Evolutionary conservation across 35 echinoderm and acorn worm species (phyloP).

Genomic region (Amphiura filiformis): DNA sequence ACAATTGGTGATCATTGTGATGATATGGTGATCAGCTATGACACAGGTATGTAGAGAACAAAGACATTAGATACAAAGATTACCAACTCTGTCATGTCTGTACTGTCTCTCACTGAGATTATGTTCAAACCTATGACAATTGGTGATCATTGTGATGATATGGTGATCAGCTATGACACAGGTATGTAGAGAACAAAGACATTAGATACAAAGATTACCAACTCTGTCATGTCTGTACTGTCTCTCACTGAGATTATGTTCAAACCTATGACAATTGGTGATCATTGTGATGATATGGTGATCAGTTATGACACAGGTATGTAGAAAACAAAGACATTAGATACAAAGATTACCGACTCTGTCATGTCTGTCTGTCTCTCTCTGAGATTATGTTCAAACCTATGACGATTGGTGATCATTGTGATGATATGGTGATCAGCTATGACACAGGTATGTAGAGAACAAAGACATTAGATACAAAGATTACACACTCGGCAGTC

Average conservation of each 20-base stretch:
- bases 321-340: too few relatives aligned
- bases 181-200: too few relatives aligned
- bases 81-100: too few relatives aligned
- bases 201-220: too few relatives aligned
- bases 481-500: too few relatives aligned
- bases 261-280: slow-evolving; percentile 85
- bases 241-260: slow-evolving; percentile 84
- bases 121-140: slow-evolving; percentile 84
- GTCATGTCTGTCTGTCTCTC: too few relatives aligned
- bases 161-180: slow-evolving; percentile 78
- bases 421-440: slow-evolving; percentile 62
- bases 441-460: slow-evolving; percentile 88
- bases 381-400: slow-evolving; percentile 82
- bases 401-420: slow-evolving; percentile 83
- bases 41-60: slow-evolving; percentile 86
- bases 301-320: slow-evolving; percentile 85
- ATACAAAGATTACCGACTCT: too few relatives aligned
- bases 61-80: too few relatives aligned
- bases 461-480: too few relatives aligned
- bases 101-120: too few relatives aligned
- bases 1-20: slow-evolving; percentile 84
- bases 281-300: slow-evolving; percentile 69
- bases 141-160: slow-evolving; percentile 76
- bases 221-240: too few relatives aligned
- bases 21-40: slow-evolving; percentile 69